Base-by-base conservation (phyloP, 2,888 invertebrate species). In the Deladenus siricidicola region DNA sequence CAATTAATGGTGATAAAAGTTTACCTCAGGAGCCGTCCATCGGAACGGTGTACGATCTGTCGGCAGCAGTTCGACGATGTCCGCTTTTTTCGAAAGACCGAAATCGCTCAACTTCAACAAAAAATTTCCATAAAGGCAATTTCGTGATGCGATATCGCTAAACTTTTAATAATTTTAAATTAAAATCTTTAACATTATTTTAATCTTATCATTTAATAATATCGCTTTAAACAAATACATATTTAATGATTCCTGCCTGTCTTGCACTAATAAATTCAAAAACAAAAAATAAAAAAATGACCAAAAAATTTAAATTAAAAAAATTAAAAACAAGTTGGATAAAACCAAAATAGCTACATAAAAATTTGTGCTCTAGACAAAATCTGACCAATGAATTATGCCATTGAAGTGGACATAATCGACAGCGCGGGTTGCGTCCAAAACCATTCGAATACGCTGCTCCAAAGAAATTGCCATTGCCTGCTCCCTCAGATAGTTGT, bases 51-150 rank as follows among this genome's bases (percentile, higher is more conserved):
- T 26, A 17, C 43, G 39, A 21, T 58, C 58, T 19, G 48, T 34
- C 3, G 43, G 42, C 21, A 23, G 44, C 17, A 58, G 42, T 17
- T 52, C 10, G 19, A 44, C 21, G 17, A 23, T 17, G 8, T 51
- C 29, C n/a, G 43, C 52, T 21, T 43, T 24, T 6, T 26, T 42
- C 14, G 58, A 58, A 17, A 58, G 42, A 3, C 58, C 58, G 53
- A 58, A 58, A 21, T 58, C 58, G 44, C 58, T 58, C 14, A 58
- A 42, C 21, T 58, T 58, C 4, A 58, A 44, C 30, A 26, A 52
- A 10, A 28, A 28, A 24, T 42, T 43, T 28, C 45, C 34, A 45
- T 58, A 58, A 26, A 58, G 52, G n/a, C 58, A 58, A 39, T 58
- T 58, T 1, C 58, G 39, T 1, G 58, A 26, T 1, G 58, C 58